Conservation (phyloP, 2,888 invertebrate genomes). For the Conus canariensis region DNA sequence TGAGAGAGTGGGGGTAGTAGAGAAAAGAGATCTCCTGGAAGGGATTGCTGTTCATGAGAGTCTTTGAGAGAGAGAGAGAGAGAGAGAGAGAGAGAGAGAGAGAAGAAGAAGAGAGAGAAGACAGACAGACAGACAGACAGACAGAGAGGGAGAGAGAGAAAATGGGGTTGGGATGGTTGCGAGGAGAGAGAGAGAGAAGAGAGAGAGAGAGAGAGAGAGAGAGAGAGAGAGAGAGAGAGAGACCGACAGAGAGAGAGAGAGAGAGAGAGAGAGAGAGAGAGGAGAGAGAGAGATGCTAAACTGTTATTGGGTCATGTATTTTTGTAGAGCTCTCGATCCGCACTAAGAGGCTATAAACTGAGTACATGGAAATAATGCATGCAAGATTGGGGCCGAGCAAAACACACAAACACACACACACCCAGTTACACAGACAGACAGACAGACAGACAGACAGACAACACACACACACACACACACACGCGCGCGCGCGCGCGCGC, state of each 20-base stretch:
- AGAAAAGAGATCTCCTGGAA: too few relatives aligned
- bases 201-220: neutral
- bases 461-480: slow-evolving; percentile 8
- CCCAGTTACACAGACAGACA: neutral
- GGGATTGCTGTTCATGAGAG: too few relatives aligned
- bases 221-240: neutral
- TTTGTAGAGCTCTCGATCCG: too few relatives aligned
- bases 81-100: neutral
- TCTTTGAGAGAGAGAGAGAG: neutral
- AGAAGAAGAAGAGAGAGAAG: neutral
- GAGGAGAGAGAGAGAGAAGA: neutral
- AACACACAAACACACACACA: neutral
- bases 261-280: slow-evolving; percentile 27
- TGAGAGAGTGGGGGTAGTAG: neutral
- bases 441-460: neutral
- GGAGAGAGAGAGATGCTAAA: neutral
- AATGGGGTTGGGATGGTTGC: too few relatives aligned
- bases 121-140: slow-evolving; percentile 16
- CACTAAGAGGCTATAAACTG: too few relatives aligned
- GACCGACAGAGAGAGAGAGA: slow-evolving; percentile 21
- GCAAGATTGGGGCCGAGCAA: neutral
- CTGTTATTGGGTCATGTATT: neutral
- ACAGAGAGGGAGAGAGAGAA: slow-evolving; percentile 20
- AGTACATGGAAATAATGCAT: too few relatives aligned
- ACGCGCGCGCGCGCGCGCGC: too few relatives aligned